Evolutionary conservation across 2,113 vertebrate species (phyloP), one percentile per base, ranked within the genome.

Genomic region (Callospermophilus lateralis): DNA sequence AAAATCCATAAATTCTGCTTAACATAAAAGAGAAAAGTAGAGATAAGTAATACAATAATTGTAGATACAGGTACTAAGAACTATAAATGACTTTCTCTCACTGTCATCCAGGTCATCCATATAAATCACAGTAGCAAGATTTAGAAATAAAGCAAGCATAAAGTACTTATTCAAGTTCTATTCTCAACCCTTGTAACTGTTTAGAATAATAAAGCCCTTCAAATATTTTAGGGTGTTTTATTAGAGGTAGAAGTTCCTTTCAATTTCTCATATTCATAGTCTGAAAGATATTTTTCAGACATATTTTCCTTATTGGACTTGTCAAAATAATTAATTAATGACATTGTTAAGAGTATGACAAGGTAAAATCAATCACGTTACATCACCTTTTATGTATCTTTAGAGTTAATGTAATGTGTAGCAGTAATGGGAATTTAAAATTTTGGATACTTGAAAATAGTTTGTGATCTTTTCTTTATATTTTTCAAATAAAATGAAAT

Each of bases 401-500:
- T 85, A 89, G 77, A 72, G 58, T 19, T 30, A 80, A 81, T 77
- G 8, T 3, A 65, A 55, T 6, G 0, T 72, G 2, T 39, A 72
- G 9, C 24, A 84, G 19, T 42, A 78, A 24, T 39, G 24, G 32
- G 3, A 24, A 79, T 11, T 84, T 74, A 74, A 45, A 80, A 51
- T 70, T 68, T 1, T 34, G 65, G 9, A 26, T 22, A 42, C 1
- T 67, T 55, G 26, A 70, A 89, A 78, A 48, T 86, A 77, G 37
- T 72, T 94, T 89, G 16, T 0, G 45, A 55, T n/a, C 0, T 78
- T 67, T 87, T 15, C 15, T 93, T 80, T 83, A 9, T 61, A 28
- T 79, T 93, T 74, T 80, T 68, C 55, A 42, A 83, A 63, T 67
- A 72, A 79, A 80, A 80, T 79, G 11, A 72, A 72, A 90, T 65